These are phyloP conservation scores for Apaloderma vittatum DNA, from an alignment of 2,113 vertebrate genomes.

Conservation along the genomic window DNA sequence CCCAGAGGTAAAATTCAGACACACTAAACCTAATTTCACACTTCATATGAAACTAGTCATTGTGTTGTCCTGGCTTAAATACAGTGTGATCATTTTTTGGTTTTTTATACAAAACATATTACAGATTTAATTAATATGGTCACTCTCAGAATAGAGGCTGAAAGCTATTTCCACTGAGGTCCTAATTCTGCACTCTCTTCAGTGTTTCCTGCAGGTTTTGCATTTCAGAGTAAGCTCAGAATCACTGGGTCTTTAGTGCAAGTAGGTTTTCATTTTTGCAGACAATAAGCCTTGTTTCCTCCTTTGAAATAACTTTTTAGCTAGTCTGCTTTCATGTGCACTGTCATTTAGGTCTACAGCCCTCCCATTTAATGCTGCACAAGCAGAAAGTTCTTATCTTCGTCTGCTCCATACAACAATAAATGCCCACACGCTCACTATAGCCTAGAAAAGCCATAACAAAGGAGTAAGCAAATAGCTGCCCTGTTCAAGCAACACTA, in stretches of 20 bases:
- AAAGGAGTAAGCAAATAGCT: not conserved
- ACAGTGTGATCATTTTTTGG: not conserved
- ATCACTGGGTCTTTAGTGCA: not conserved
- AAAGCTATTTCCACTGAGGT: not conserved
- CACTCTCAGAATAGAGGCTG: not conserved
- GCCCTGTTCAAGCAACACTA: not conserved
- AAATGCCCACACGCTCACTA: not conserved
- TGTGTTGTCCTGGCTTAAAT: not conserved
- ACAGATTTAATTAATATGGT: conserved; percentile 10
- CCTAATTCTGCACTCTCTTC: not conserved
- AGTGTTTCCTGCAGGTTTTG: not conserved
- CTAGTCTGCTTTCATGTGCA: not conserved
- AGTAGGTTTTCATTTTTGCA: not conserved
- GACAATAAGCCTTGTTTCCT: not conserved
- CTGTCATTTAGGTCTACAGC: not conserved
- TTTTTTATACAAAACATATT: conserved; percentile 9
- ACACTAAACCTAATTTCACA: conserved; percentile 44
- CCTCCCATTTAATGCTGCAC: not conserved
- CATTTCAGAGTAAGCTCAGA: not conserved
- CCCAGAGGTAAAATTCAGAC: conserved; percentile 37
- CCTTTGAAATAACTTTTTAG: not conserved
- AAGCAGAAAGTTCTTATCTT: not conserved
- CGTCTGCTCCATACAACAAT: not conserved
- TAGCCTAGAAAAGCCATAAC: not conserved
- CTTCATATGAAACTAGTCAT: conserved; percentile 30